Percentiles rank a stretch among this genome's conserved stretches.
Evolutionary conservation across 2,113 vertebrate species (phyloP).

Genomic region (Tangachromis dhanisi): DNA sequence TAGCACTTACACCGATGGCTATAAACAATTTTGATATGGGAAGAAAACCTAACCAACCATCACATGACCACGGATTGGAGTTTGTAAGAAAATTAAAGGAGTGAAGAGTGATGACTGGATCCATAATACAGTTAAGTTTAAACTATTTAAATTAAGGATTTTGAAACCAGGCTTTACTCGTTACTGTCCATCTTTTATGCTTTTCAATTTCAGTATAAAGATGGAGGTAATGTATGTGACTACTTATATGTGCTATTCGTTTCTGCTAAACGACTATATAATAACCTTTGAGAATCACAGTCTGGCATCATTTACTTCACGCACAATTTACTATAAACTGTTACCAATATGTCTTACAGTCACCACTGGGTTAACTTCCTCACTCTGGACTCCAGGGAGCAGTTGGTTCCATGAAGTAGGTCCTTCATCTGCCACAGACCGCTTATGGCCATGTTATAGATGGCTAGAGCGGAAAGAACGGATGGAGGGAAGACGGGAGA

Average conservation of each 20-base stretch:
- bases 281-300: not conserved
- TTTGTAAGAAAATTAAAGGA: not conserved
- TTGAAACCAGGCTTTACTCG: not conserved
- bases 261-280: not conserved
- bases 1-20: not conserved
- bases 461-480: slow-evolving; percentile 13
- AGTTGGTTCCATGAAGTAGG: not conserved
- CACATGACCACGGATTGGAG: not conserved
- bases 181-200: not conserved
- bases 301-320: not conserved
- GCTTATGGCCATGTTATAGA: slow-evolving; percentile 29
- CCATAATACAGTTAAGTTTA: not conserved
- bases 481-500: not conserved
- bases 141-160: not conserved
- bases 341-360: not conserved
- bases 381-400: not conserved
- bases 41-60: not conserved
- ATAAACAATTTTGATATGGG: not conserved
- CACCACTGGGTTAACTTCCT: not conserved
- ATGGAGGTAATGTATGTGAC: not conserved
- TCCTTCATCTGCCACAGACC: slow-evolving; percentile 27
- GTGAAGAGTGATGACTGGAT: not conserved
- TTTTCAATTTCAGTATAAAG: not conserved
- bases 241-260: not conserved
- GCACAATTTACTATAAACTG: not conserved